phyloP scores from a whole-genome alignment of 2,888 invertebrate species.

The Tyria jacobaeae region DNA sequence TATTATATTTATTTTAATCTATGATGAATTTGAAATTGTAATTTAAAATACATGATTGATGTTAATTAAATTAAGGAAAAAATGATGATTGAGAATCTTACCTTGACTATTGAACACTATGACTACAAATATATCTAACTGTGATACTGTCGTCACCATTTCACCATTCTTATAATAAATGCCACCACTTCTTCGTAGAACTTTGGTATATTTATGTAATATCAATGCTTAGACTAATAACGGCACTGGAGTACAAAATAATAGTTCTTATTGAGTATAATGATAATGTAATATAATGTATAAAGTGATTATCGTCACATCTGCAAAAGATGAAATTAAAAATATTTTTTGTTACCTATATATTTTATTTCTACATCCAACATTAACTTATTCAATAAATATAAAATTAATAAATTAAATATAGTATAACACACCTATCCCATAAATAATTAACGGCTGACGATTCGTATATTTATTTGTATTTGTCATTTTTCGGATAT shows the following conservation, averaged over 20 bases:
- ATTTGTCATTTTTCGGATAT: conserved; percentile 23
- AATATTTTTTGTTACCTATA: conserved; percentile 75
- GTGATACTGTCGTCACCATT: conserved; percentile 53
- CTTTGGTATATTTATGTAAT: conserved; percentile 44
- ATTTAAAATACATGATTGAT: conserved; percentile 40
- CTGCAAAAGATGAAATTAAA: conserved; percentile 73
- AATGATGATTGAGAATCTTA: conserved; percentile 37
- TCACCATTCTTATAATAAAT: conserved; percentile 43
- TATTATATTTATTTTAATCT: conserved; percentile 36
- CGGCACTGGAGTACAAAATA: conserved; percentile 83
- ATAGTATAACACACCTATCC: conserved; percentile 15
- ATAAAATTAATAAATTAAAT: conserved; percentile 22
- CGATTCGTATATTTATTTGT: conserved; percentile 4
- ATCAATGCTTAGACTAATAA: conserved; percentile 61
- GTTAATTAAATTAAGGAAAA: conserved; percentile 44
- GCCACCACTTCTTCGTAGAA: conserved; percentile 44
- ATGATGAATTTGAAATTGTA: conserved; percentile 27
- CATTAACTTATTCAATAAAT: conserved; percentile 4
- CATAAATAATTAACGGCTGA: background rate
- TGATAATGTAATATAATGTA: conserved; percentile 52
- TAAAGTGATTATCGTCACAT: conserved; percentile 62
- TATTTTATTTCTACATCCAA: conserved; percentile 61
- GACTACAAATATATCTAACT: conserved; percentile 49
- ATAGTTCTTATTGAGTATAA: conserved; percentile 56
- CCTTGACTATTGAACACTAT: conserved; percentile 38